These are phyloP conservation scores for Beaufortia kweichowensis DNA, from an alignment of 2,113 vertebrate genomes.

Conservation along the genomic window DNA sequence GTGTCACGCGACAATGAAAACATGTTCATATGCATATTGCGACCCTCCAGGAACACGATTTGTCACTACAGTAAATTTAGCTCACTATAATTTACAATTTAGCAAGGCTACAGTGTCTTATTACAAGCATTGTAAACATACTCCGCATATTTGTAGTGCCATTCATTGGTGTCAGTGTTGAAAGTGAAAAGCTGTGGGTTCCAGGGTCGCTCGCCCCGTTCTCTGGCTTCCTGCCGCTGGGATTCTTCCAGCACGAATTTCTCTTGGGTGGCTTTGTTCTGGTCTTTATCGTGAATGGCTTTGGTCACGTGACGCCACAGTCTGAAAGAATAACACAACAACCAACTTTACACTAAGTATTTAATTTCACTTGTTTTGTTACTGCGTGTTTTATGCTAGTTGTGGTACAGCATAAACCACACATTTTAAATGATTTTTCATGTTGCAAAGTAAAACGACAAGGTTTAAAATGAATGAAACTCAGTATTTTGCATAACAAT, in stretches of 20 bases:
- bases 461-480: not conserved
- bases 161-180: conserved; percentile 77
- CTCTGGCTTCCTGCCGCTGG: conserved; percentile 79
- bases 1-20: too few relatives aligned
- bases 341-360: not conserved
- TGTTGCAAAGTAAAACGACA: not conserved
- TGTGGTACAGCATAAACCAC: not conserved
- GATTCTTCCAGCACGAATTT: conserved; percentile 90
- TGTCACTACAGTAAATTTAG: not conserved
- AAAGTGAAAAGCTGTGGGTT: conserved; percentile 79
- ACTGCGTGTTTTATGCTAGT: too few relatives aligned
- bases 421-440: not conserved
- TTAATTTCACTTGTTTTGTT: not conserved
- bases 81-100: not conserved
- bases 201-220: conserved; percentile 83
- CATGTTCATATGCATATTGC: too few relatives aligned
- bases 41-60: too few relatives aligned
- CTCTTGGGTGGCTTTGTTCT: conserved; percentile 86
- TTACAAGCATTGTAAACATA: conserved; percentile 59
- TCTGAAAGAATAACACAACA: conserved; percentile 64
- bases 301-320: conserved; percentile 91
- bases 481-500: too few relatives aligned
- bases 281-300: conserved; percentile 87
- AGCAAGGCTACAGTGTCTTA: not conserved
- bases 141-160: conserved; percentile 88